Base-by-base conservation (phyloP, 1,140 invertebrate genomes). In the Brachionus paranguensis region DNA sequence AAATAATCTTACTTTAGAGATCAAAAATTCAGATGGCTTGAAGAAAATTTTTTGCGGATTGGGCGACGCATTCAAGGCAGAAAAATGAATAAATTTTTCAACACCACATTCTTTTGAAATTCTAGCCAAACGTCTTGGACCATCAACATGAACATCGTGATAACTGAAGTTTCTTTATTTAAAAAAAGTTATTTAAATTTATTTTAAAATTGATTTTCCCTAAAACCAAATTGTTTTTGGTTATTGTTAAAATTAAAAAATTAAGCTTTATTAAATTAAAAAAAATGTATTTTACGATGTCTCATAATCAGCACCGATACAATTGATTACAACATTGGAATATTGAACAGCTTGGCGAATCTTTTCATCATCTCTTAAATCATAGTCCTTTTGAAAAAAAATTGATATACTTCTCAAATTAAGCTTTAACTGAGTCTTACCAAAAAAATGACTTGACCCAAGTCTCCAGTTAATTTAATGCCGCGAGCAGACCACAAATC, bases 321-420 rank as follows among this genome's bases (percentile, higher is more conserved):
- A 90, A 90, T 99, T 99, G 85, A 99, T 93, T 1, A 99, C 97
- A 84, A 99, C 94, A 91, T 99, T 98, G 0, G 97, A 99, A 90
- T 99, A 95, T 87, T 94, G 94, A 5, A 99, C 92, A 11, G 93
- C 93, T 89, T 94, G 95, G 4, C 92, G 90, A 85, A 99, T 93
- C 0, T 93, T 93, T n/a, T 94, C 93, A 86, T 97, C 95, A 91
- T 99, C 95, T 60, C 91, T 91, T 24, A 99, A 86, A 87, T 96
- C 86, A 88, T 93, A 98, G 3, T 93, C 95, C 87, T 94, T 20
- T 50, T n/a, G 5, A n/a, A 24, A 60, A 85, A 29, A 92, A 88
- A 94, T 47, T 83, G 83, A 84, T 53, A 84, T 10, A 20, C 11
- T 55, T 27, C 8, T 12, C 70, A 53, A 11, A 70, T 3, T 83